Evolutionary conservation across 2,888 invertebrate species (phyloP).

Genomic region (Timandra comae): DNA sequence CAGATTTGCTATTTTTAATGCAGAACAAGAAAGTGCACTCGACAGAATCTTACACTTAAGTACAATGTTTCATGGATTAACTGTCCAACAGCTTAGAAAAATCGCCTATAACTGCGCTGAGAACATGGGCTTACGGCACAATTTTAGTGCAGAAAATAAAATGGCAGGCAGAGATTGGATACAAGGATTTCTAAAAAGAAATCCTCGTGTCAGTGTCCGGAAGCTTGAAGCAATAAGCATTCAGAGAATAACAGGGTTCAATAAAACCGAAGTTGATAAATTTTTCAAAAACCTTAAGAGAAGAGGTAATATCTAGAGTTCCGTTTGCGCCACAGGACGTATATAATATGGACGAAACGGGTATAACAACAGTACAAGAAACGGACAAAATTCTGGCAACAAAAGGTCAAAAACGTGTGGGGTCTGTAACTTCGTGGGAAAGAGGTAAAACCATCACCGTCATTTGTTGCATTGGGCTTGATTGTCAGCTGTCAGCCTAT

Average conservation of each 20-base stretch:
- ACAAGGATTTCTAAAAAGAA: slow-evolving; percentile 9
- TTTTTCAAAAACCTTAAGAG: slow-evolving; percentile 27
- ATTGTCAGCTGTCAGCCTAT: slow-evolving; percentile 2
- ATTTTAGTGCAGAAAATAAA: no score
- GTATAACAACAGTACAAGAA: slow-evolving; percentile 36
- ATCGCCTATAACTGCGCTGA: no score
- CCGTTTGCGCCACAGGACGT: slow-evolving; percentile 5
- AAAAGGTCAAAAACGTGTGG: slow-evolving; percentile 32
- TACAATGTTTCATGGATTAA: no score
- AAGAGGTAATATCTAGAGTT: slow-evolving; percentile 16
- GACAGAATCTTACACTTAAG: no score
- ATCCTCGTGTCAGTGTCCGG: slow-evolving; percentile 14
- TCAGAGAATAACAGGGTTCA: slow-evolving; percentile 25
- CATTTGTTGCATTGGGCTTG: slow-evolving; percentile 7
- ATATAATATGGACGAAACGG: slow-evolving; percentile 28
- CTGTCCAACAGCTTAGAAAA: no score
- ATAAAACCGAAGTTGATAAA: slow-evolving; percentile 25
- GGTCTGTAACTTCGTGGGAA: slow-evolving; percentile 30
- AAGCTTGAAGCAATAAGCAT: slow-evolving; percentile 30
- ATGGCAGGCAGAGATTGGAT: neutral
- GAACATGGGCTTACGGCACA: no score
- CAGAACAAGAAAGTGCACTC: no score
- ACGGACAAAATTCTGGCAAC: slow-evolving; percentile 33
- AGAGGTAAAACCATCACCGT: slow-evolving; percentile 9
- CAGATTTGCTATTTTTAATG: no score